Evolutionary conservation across 2,888 invertebrate genomes (phyloP).

Genomic region (Parnassius orleans): DNA sequence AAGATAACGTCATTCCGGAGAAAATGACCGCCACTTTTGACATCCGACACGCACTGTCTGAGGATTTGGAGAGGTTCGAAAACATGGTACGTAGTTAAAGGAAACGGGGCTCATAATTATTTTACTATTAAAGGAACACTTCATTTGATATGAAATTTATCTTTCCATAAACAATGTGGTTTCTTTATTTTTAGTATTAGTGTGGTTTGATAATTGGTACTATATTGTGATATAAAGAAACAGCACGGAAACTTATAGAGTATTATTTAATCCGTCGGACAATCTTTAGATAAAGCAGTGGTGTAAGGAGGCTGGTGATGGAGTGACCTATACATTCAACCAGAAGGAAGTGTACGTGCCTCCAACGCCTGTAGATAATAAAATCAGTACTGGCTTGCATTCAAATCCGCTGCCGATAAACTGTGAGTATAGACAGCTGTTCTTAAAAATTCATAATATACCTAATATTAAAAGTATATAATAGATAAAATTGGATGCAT

Average conservation of each 20-base stretch:
- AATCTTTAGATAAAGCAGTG: constrained; percentile 66
- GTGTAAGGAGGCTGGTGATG: constrained; percentile 86
- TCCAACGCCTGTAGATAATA: constrained; percentile 81
- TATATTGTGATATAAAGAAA: too few species aligned
- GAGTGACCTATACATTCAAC: constrained; percentile 82
- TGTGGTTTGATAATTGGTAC: too few species aligned
- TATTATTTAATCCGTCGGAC: not conserved
- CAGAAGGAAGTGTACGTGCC: constrained; percentile 81
- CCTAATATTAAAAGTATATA: too few species aligned
- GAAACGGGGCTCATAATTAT: too few species aligned
- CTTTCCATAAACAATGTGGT: too few species aligned
- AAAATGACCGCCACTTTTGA: constrained; percentile 87
- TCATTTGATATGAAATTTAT: too few species aligned
- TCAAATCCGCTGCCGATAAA: constrained; percentile 81
- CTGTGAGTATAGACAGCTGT: constrained; percentile 64
- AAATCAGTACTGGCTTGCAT: constrained; percentile 87
- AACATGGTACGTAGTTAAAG: constrained; percentile 65
- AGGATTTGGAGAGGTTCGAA: constrained; percentile 82
- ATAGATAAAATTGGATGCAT: too few species aligned
- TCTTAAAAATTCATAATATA: too few species aligned
- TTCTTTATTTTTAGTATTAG: too few species aligned
- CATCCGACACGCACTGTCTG: constrained; percentile 83
- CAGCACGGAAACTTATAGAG: not conserved
- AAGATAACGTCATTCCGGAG: constrained; percentile 93
- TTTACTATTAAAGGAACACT: too few species aligned